phyloP scores from a whole-genome alignment of 2,888 invertebrate genomes.

The Pandemis heparana region DNA sequence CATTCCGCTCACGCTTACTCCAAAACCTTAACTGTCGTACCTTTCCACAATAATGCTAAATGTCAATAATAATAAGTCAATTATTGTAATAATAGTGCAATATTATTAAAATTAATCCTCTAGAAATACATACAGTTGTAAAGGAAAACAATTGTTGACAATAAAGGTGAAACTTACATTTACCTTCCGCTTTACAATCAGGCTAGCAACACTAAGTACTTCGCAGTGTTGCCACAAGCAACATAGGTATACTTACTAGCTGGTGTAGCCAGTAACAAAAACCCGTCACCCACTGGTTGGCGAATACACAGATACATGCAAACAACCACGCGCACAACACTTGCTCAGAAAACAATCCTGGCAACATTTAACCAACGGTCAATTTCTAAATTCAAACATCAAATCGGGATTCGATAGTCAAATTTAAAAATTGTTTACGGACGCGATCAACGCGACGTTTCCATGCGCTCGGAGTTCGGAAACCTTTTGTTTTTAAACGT shows the following conservation, averaged over 20 bases:
- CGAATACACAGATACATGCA: slow-evolving; percentile 40
- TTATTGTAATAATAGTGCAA: slow-evolving; percentile 80
- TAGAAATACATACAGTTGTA: slow-evolving; percentile 79
- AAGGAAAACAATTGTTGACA: slow-evolving; percentile 78
- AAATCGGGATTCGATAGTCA: slow-evolving; percentile 53
- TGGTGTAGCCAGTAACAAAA: slow-evolving; percentile 26
- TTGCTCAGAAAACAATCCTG: slow-evolving; percentile 33
- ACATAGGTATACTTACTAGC: slow-evolving; percentile 62
- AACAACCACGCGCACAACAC: slow-evolving; percentile 36
- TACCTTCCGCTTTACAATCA: slow-evolving; percentile 52
- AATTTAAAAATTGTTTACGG: slow-evolving; percentile 49
- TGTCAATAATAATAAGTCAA: slow-evolving; percentile 76
- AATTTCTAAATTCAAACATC: slow-evolving; percentile 56
- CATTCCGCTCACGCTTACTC: slow-evolving; percentile 37
- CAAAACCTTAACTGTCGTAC: slow-evolving; percentile 61
- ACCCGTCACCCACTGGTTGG: slow-evolving; percentile 33
- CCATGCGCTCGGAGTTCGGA: slow-evolving; percentile 48
- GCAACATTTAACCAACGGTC: slow-evolving; percentile 30
- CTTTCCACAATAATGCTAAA: slow-evolving; percentile 77
- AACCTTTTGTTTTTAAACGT: slow-evolving; percentile 35
- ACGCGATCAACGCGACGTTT: slow-evolving; percentile 44
- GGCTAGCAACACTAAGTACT: slow-evolving; percentile 63
- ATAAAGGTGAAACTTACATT: slow-evolving; percentile 78
- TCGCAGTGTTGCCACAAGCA: slow-evolving; percentile 58
- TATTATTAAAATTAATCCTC: slow-evolving; percentile 77